Evolutionary conservation across 2,113 vertebrate species (phyloP).

Genomic region (Petrocephalus zakoni): DNA sequence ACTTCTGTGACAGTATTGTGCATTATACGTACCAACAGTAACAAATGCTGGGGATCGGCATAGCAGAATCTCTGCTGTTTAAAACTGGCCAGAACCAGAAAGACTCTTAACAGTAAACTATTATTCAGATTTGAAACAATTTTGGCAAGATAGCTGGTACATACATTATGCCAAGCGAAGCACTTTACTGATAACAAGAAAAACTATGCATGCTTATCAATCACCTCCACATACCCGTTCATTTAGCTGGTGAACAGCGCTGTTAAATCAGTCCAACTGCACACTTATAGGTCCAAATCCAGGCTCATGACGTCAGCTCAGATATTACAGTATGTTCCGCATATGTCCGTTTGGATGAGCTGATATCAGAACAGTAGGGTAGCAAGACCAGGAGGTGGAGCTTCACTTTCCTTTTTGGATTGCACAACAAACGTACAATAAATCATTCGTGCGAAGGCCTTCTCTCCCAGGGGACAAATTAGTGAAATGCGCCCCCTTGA

Average conservation of each 20-base stretch:
- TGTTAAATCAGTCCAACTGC: neutral
- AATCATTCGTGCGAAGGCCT: constrained; percentile 30
- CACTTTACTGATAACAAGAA: neutral
- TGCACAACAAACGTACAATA: constrained; percentile 37
- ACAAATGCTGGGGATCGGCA: neutral
- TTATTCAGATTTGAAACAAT: neutral
- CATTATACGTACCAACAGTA: too few relatives aligned
- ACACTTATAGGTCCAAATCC: neutral
- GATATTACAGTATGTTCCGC: neutral
- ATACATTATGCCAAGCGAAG: neutral
- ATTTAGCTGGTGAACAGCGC: neutral
- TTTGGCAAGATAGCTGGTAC: neutral
- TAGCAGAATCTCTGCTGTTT: neutral
- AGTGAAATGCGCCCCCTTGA: constrained; percentile 31
- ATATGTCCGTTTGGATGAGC: neutral
- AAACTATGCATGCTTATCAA: neutral
- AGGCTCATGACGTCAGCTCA: neutral
- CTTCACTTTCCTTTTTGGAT: neutral
- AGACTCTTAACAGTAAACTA: neutral
- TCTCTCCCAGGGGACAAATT: constrained; percentile 30
- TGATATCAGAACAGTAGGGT: neutral
- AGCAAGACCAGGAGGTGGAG: neutral
- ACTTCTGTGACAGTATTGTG: neutral
- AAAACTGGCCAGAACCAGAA: neutral
- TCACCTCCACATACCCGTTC: neutral